Evolutionary conservation across 2,888 invertebrate species (phyloP).

Genomic region (Agrotis exclamationis): DNA sequence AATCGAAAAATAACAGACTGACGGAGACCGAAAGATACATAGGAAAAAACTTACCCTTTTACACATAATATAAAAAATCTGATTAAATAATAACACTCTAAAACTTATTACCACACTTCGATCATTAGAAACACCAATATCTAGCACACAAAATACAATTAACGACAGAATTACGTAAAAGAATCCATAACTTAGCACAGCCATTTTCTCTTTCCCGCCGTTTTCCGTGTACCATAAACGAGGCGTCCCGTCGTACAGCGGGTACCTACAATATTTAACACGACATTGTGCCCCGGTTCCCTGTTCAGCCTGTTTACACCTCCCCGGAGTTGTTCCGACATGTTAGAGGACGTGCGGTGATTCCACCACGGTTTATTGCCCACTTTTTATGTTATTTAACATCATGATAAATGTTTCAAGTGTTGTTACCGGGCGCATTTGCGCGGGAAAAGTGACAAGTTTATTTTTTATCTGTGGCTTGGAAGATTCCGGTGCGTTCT

Average conservation of each 20-base stretch:
- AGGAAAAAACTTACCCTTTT: not conserved
- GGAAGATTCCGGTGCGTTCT: not conserved
- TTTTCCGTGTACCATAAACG: slow-evolving; percentile 51
- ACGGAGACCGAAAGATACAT: too few relatives aligned
- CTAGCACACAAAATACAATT: slow-evolving; percentile 23
- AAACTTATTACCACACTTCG: not conserved
- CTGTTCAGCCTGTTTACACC: slow-evolving; percentile 58
- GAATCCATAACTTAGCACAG: slow-evolving; percentile 42
- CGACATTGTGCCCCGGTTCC: slow-evolving; percentile 45
- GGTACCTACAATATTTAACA: slow-evolving; percentile 56
- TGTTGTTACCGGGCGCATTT: slow-evolving; percentile 35
- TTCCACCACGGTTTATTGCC: slow-evolving; percentile 46
- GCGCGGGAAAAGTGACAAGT: slow-evolving; percentile 43
- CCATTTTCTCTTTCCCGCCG: slow-evolving; percentile 43
- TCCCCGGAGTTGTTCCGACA: slow-evolving; percentile 55
- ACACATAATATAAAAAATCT: not conserved
- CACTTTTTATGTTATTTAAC: slow-evolving; percentile 39
- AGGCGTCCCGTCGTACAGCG: slow-evolving; percentile 18
- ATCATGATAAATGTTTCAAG: slow-evolving; percentile 42
- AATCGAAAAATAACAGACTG: too few relatives aligned
- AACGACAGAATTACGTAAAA: slow-evolving; percentile 23
- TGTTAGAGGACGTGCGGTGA: slow-evolving; percentile 46
- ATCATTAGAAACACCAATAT: too few relatives aligned
- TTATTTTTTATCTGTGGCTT: slow-evolving; percentile 31
- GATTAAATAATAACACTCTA: slow-evolving; percentile 3